These are phyloP conservation scores for Scomber colias DNA, from an alignment of 2,113 vertebrate species.

Conservation along the genomic window DNA sequence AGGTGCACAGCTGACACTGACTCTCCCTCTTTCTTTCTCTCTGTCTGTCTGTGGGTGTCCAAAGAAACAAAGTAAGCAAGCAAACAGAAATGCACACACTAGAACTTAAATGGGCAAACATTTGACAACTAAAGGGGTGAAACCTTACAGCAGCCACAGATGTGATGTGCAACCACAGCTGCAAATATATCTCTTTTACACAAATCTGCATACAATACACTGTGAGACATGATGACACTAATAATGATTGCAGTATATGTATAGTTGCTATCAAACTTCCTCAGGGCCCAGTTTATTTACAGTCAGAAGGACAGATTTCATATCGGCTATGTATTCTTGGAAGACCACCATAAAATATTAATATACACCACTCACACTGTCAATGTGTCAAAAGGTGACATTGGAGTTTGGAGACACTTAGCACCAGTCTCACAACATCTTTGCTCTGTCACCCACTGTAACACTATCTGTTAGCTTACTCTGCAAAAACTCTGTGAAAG, in stretches of 20 bases:
- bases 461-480: background rate
- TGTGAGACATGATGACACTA: background rate
- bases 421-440: background rate
- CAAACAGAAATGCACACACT: constrained; percentile 12
- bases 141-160: constrained; percentile 41
- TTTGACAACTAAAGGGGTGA: constrained; percentile 26
- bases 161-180: constrained; percentile 54
- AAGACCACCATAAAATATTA: background rate
- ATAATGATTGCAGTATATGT: background rate
- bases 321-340: too few species aligned
- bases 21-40: background rate
- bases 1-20: constrained; percentile 66
- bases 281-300: background rate
- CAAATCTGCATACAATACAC: background rate
- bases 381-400: too few species aligned
- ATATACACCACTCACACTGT: background rate
- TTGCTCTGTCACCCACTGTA: background rate
- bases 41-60: constrained; percentile 1
- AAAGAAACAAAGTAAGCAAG: constrained; percentile 23
- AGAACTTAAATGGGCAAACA: constrained; percentile 25
- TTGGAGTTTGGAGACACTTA: too few species aligned
- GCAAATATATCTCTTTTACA: constrained; percentile 25
- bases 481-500: too few species aligned
- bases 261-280: background rate
- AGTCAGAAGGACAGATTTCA: background rate